phyloP scores from a whole-genome alignment of 2,113 vertebrate species.

The Scatophagus argus region DNA sequence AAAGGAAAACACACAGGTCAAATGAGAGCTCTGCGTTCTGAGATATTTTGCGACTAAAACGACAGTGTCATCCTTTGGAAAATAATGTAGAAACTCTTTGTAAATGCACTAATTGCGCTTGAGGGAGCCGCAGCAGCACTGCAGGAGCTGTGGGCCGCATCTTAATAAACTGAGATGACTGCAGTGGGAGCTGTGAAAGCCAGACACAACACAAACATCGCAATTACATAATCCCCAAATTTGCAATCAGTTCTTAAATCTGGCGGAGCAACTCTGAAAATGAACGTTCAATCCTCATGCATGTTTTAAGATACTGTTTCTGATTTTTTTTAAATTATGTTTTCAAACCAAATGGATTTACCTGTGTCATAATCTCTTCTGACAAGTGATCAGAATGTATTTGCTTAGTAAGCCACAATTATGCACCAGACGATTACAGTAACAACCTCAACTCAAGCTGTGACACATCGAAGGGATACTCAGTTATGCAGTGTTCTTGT shows the following conservation, averaged over 20 bases:
- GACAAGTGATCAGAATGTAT: background rate
- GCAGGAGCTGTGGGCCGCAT: slow-evolving; percentile 68
- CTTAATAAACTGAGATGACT: slow-evolving; percentile 60
- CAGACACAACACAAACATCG: slow-evolving; percentile 41
- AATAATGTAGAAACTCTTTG: background rate
- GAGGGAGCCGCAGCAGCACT: slow-evolving; percentile 37
- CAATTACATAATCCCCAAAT: slow-evolving; percentile 33
- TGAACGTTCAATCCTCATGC: background rate
- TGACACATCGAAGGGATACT: background rate
- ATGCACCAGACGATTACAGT: background rate
- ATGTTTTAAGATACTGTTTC: background rate
- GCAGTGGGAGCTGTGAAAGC: slow-evolving; percentile 55
- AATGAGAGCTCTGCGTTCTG: background rate
- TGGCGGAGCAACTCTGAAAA: background rate
- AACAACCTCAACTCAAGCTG: background rate
- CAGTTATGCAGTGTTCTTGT: background rate
- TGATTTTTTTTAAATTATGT: background rate
- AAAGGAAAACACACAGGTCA: background rate
- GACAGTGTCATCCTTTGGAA: background rate
- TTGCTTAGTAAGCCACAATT: background rate
- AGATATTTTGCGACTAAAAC: background rate
- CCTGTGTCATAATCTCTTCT: background rate
- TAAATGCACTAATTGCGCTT: background rate
- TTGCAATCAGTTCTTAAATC: background rate
- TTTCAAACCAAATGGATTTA: background rate